phyloP scores from a whole-genome alignment of 2,888 invertebrate species.

The Drosophila nigricruria region DNA sequence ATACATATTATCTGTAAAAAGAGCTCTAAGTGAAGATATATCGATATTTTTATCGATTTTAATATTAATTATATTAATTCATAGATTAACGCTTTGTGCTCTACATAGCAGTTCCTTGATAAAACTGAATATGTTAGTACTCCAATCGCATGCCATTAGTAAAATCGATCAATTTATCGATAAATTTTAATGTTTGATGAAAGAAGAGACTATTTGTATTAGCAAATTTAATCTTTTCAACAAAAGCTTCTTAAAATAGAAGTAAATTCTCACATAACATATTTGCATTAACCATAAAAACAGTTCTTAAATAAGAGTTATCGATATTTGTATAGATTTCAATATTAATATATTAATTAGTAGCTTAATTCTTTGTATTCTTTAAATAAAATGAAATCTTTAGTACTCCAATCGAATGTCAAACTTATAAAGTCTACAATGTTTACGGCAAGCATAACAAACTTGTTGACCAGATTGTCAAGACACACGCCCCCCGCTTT shows the following conservation, averaged over 20 bases:
- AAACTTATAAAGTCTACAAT: conserved; percentile 3
- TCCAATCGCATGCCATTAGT: too few relatives aligned
- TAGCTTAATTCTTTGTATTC: not conserved
- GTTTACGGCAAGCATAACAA: conserved; percentile 7
- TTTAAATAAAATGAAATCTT: not conserved
- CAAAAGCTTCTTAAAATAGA: too few relatives aligned
- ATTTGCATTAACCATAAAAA: too few relatives aligned
- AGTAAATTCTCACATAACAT: too few relatives aligned
- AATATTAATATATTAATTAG: not conserved
- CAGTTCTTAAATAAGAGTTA: not conserved
- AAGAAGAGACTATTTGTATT: too few relatives aligned
- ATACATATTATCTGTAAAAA: not conserved
- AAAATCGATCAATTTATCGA: not conserved
- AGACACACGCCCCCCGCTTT: conserved; percentile 9
- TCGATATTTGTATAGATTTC: not conserved
- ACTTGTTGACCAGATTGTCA: conserved; percentile 21
- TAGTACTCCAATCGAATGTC: not conserved
- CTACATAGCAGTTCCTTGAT: too few relatives aligned
- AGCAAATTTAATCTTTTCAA: too few relatives aligned
- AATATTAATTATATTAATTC: not conserved
- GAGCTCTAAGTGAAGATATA: not conserved
- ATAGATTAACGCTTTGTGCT: not conserved
- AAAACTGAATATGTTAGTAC: too few relatives aligned
- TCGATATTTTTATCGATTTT: not conserved
- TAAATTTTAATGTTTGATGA: not conserved